These are phyloP conservation scores for Drosophila arizonae DNA, from an alignment of 1,140 invertebrate species.

Conservation along the genomic window DNA sequence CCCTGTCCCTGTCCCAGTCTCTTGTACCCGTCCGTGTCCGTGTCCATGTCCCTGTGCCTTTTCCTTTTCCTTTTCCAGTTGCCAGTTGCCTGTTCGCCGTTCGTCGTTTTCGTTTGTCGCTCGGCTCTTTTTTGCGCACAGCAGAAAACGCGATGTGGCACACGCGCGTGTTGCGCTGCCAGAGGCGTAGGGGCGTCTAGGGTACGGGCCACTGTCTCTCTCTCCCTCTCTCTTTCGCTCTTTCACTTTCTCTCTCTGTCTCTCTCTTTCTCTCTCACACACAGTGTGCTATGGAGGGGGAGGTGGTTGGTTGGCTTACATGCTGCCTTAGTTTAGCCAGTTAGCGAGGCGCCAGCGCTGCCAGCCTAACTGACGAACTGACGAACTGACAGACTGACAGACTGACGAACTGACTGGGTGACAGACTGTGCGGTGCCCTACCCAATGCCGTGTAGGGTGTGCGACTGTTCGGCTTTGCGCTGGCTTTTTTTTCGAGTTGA, in stretches of 20 bases:
- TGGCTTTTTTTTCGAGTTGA: constrained; percentile 52
- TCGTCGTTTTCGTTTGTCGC: constrained; percentile 35
- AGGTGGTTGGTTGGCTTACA: neutral
- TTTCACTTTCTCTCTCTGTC: neutral
- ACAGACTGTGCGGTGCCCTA: constrained; percentile 5
- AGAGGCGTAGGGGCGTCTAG: constrained; percentile 24
- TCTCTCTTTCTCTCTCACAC: neutral
- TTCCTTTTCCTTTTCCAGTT: constrained; percentile 6
- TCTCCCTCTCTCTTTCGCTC: constrained; percentile 4
- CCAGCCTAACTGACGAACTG: constrained; percentile 42
- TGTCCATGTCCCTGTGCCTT: constrained; percentile 41
- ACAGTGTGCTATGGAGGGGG: neutral
- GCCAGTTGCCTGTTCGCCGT: constrained; percentile 12
- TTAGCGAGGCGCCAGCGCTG: constrained; percentile 66
- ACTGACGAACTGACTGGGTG: constrained; percentile 32
- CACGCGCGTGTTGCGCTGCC: constrained; percentile 48
- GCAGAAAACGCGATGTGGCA: constrained; percentile 68
- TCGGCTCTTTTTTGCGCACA: constrained; percentile 73
- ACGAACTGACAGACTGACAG: constrained; percentile 24
- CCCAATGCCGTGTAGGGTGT: constrained; percentile 1
- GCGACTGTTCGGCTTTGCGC: constrained; percentile 27
- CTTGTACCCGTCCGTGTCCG: constrained; percentile 6
- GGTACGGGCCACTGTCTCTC: constrained; percentile 9
- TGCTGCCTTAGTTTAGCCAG: constrained; percentile 58
- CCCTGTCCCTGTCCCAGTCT: neutral